Evolutionary conservation across 2,888 invertebrate species (phyloP), one percentile per base, ranked within the genome.

Genomic region (Aspidiotus rigidus): DNA sequence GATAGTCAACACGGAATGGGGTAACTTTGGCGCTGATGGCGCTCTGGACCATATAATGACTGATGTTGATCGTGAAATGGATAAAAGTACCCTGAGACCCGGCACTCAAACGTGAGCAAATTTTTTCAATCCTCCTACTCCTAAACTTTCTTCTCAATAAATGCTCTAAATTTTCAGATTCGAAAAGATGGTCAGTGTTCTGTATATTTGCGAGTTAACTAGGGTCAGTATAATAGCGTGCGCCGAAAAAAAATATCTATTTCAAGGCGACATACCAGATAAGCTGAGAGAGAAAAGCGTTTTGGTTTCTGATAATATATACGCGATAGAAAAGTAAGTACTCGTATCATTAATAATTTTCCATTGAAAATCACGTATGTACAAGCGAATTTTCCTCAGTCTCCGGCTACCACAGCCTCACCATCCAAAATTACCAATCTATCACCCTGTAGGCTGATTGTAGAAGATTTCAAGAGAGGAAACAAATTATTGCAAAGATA

Each of bases 181-280:
- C 80, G 98, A 98, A 79, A 98, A 98, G 80, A 97, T 97, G 95
- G 95, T 98, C 76, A 95, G 95, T 5, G 98, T 97, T 72, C 97
- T 98, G 96, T 98, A 98, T 79, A 88, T 98, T 89, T 98, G 98
- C n/a, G 98, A 99, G 79, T 78, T 99, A 73, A 92, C 89, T 7
- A 85, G 99, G 71, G 82, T 93, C 63, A 89, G 88, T 7, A 81
- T 97, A 64, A 89, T 88, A 62, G 88, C 89, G 77, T 87, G 94
- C 75, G 88, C 90, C 10, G 84, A 85, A 74, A 84, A 85, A 75
- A 89, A 89, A 1, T 80, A 92, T 1, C 78, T 97, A 6, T 96
- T 97, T 77, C 85, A 85, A 9, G 96, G 95, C 0, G 85, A 86
- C 75, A 86, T 87, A 5, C 89, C 93, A 0, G 88, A 89, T 73